Evolutionary conservation across 1,140 invertebrate species (phyloP), one percentile per base, ranked within the genome.

Genomic region (Phortica variegata): DNA sequence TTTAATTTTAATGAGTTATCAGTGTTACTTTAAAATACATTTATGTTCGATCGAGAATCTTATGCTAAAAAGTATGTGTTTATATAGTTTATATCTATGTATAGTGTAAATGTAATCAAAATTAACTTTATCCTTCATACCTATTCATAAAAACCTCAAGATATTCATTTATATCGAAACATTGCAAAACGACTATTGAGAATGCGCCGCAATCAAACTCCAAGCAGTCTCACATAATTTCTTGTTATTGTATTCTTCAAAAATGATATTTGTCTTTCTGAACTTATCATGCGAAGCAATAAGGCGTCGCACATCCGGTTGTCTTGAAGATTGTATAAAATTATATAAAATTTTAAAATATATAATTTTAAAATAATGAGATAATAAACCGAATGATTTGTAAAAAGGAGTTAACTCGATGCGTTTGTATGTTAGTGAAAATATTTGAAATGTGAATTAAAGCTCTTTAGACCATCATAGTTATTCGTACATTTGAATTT

Each of bases 171-270:
- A 20, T 23, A 15, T 40, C 10, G 33, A 21, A 32, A 36, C 43
- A 43, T 43, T 29, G 31, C 17, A 19, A 13, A 36, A 31, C 55
- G 41, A 38, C 49, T 54, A 53, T 58, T 47, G 13, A 21, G 15
- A 32, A 40, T 23, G 31, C 18, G 48, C 37, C 18, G 44, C 32
- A 46, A 39, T 41, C 37, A 40, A 19, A 39, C 16, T 32, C 17
- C 54, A 55, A 59, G 56, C 60, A 66, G 63, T 66, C 63, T 66
- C 63, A 68, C 63, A 69, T 60, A 63, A 26, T 66, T 66, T 63
- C 56, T 63, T 52, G 56, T 68, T 68, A 65, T 58, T 58, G 48
- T 57, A 49, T 39, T 56, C 2, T 45, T 45, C 34, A 49, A 13
- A 12, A 8, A 12, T 43, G 26, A 45, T 33, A 45, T 36, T 45